A percentile compares a stretch with the other conserved stretches of the same genome.
These are phyloP conservation scores for Ochlodes sylvanus DNA, from an alignment of 2,888 invertebrate genomes.

Conservation along the genomic window DNA sequence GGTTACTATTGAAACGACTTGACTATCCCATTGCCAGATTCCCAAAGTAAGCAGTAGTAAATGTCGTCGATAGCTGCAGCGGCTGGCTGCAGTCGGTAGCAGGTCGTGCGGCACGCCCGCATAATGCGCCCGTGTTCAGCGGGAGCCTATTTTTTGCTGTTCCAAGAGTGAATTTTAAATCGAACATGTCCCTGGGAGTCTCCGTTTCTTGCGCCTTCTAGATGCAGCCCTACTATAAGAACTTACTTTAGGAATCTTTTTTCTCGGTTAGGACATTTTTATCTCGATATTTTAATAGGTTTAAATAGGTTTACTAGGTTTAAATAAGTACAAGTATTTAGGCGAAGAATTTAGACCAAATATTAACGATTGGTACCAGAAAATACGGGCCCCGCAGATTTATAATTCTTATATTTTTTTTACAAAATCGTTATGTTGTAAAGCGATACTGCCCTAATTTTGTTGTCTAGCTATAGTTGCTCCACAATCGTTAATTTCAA, in stretches of 20 bases:
- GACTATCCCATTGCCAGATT: neutral
- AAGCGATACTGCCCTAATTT: no score
- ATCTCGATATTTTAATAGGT: no score
- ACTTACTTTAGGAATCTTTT: neutral
- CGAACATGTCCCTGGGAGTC: constrained; percentile 76
- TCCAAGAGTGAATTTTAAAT: constrained; percentile 75
- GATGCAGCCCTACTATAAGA: constrained; percentile 54
- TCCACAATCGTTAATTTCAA: no score
- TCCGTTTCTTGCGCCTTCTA: constrained; percentile 65
- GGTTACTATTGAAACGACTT: neutral
- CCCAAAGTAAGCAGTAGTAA: constrained; percentile 5
- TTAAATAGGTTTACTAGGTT: no score
- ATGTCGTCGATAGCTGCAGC: neutral
- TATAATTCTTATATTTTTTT: no score
- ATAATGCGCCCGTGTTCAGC: constrained; percentile 71
- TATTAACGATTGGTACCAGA: no score
- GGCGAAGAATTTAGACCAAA: no score
- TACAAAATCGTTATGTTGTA: no score
- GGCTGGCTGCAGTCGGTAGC: constrained; percentile 43
- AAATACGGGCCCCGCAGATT: no score
- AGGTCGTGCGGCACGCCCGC: constrained; percentile 81
- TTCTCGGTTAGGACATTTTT: no score
- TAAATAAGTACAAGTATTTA: no score
- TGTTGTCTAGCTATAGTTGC: no score
- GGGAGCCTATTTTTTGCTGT: constrained; percentile 80